A percentile compares a stretch with the other conserved stretches of the same genome.
phyloP scores from a whole-genome alignment of 2,797 vertebrate genomes.

The Parauchenoglanis punctatus region DNA sequence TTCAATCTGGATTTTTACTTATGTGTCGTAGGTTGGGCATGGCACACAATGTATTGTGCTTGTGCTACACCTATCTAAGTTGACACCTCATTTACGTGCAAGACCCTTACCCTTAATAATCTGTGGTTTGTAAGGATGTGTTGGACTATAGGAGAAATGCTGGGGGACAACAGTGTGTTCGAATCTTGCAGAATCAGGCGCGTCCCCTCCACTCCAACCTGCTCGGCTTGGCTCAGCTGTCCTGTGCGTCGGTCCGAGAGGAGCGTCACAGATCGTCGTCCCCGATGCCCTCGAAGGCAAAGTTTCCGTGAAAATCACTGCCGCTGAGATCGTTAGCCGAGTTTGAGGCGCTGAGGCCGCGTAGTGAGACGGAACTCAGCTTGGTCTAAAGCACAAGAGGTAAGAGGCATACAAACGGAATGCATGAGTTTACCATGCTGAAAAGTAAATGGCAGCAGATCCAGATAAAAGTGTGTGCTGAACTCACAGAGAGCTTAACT shows the following conservation, averaged over 20 bases:
- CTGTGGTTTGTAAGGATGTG: conserved; percentile 41
- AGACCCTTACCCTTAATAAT: neutral
- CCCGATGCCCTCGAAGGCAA: conserved; percentile 97
- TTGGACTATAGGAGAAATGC: conserved; percentile 68
- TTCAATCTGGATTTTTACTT: neutral
- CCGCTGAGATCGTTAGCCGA: conserved; percentile 85
- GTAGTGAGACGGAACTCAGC: conserved; percentile 91
- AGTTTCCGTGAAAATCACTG: conserved; percentile 95
- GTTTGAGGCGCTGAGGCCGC: conserved; percentile 91
- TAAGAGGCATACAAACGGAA: neutral
- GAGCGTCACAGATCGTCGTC: conserved; percentile 91
- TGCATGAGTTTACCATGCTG: neutral
- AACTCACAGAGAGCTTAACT: conserved; percentile 94
- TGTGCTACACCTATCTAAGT: neutral
- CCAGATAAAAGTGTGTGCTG: neutral
- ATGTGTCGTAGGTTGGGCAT: neutral
- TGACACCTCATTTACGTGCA: neutral
- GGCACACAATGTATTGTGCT: neutral
- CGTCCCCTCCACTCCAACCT: conserved; percentile 45
- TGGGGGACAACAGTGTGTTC: conserved; percentile 46
- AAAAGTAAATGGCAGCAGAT: neutral
- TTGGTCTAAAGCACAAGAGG: conserved; percentile 81
- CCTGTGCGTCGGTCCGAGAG: conserved; percentile 47
- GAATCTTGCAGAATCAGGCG: conserved; percentile 69
- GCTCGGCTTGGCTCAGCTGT: conserved; percentile 65